Evolutionary conservation across 2,888 invertebrate species (phyloP).

Genomic region (Vesta saturnalis): DNA sequence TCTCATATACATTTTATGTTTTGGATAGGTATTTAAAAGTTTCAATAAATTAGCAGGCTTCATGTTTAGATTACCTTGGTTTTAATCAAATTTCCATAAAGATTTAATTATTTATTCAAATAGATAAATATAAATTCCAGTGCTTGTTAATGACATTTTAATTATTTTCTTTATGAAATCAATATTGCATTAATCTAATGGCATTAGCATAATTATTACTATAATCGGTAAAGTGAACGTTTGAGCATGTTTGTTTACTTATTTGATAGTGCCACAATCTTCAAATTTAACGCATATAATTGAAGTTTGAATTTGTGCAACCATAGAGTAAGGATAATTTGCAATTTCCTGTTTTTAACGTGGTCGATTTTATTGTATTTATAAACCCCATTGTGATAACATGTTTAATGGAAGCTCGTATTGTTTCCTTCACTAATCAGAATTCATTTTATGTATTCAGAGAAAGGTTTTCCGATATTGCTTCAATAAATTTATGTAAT

Average conservation of each 20-base stretch:
- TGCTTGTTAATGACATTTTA: no score
- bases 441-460: not conserved
- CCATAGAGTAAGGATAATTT: slow-evolving; percentile 2
- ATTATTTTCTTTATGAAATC: no score
- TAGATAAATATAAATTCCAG: no score
- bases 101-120: no score
- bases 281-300: not conserved
- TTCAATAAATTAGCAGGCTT: no score
- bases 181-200: not conserved
- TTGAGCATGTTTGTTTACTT: no score
- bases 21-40: no score
- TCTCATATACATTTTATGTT: no score
- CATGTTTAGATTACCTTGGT: no score
- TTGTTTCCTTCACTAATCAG: not conserved
- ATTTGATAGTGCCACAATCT: not conserved
- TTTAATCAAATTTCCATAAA: no score
- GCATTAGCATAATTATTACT: not conserved
- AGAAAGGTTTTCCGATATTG: slow-evolving; percentile 4
- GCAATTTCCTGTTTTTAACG: not conserved
- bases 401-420: not conserved
- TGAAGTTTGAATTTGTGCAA: slow-evolving; percentile 6
- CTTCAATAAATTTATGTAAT: slow-evolving; percentile 14
- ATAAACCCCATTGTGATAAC: not conserved
- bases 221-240: not conserved
- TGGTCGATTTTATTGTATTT: not conserved